A percentile compares a stretch with the other conserved stretches of the same genome.
These are phyloP conservation scores for Nemotelus nigrinus DNA, from an alignment of 2,888 invertebrate genomes.

Conservation along the genomic window DNA sequence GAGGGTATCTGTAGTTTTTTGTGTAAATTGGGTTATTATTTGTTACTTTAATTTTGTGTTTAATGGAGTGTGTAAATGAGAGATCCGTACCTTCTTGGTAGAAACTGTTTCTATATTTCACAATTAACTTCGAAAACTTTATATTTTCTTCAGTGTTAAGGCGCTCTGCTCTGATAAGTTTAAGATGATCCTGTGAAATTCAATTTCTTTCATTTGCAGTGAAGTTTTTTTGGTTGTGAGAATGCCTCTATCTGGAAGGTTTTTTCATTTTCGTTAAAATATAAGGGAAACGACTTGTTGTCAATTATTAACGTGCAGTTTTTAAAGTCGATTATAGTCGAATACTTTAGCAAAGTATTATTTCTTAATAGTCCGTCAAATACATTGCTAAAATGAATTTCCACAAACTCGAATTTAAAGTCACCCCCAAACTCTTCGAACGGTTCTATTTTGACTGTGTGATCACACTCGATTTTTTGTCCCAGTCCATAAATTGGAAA, in stretches of 20 bases:
- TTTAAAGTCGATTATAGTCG: neutral
- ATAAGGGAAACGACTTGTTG: neutral
- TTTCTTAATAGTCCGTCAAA: conserved; percentile 4
- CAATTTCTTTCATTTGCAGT: neutral
- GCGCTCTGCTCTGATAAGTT: neutral
- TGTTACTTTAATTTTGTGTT: conserved; percentile 2
- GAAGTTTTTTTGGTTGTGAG: neutral
- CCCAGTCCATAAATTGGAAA: neutral
- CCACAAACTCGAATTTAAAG: neutral
- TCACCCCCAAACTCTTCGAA: conserved; percentile 1
- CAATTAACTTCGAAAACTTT: neutral
- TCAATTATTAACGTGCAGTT: neutral
- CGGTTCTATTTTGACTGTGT: neutral
- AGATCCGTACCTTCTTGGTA: conserved; percentile 33
- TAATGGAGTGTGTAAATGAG: conserved; percentile 10
- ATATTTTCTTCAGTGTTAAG: neutral
- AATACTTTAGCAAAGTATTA: neutral
- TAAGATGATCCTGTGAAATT: neutral
- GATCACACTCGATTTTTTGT: neutral
- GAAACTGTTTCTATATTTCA: conserved; percentile 5
- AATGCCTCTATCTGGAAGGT: neutral
- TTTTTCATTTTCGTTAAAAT: neutral
- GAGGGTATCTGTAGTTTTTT: conserved; percentile 37
- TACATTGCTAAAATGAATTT: neutral
- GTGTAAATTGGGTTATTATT: conserved; percentile 29